Percentiles rank a stretch among this genome's conserved stretches.
phyloP scores from a whole-genome alignment of 2,797 vertebrate genomes.

The Melanotaenia boesemani region DNA sequence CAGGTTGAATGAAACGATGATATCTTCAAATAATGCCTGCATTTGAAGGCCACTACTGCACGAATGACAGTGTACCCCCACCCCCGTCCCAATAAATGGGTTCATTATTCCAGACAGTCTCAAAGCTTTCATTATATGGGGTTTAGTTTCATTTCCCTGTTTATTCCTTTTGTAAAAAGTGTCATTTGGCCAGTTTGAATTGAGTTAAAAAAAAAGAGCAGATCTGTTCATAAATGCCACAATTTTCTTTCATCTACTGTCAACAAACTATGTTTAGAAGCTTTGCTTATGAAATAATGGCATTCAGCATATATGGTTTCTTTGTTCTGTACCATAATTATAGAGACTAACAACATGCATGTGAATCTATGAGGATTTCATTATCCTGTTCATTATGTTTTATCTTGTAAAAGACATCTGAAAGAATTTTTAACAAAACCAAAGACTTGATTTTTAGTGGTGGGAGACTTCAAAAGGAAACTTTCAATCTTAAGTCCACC shows the following conservation, averaged over 20 bases:
- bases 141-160: slow-evolving; percentile 44
- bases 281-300: neutral
- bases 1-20: slow-evolving; percentile 79
- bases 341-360: neutral
- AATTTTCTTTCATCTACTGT: too few relatives aligned
- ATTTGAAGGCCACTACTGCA: slow-evolving; percentile 58
- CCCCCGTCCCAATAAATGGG: slow-evolving; percentile 52
- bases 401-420: neutral
- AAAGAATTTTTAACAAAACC: too few relatives aligned
- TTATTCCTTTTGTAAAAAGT: slow-evolving; percentile 55
- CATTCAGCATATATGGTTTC: neutral
- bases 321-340: neutral
- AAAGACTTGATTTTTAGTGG: too few relatives aligned
- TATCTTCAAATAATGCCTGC: slow-evolving; percentile 67
- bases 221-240: slow-evolving; percentile 41
- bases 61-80: slow-evolving; percentile 45
- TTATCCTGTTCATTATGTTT: neutral
- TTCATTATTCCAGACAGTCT: slow-evolving; percentile 70
- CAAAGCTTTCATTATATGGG: slow-evolving; percentile 65
- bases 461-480: too few relatives aligned
- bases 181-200: neutral
- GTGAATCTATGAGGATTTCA: neutral
- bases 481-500: too few relatives aligned
- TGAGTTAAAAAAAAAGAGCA: slow-evolving; percentile 5
- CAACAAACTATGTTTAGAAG: too few relatives aligned